Conservation (phyloP, 2,113 vertebrate genomes). For the Spea multiplicata region DNA sequence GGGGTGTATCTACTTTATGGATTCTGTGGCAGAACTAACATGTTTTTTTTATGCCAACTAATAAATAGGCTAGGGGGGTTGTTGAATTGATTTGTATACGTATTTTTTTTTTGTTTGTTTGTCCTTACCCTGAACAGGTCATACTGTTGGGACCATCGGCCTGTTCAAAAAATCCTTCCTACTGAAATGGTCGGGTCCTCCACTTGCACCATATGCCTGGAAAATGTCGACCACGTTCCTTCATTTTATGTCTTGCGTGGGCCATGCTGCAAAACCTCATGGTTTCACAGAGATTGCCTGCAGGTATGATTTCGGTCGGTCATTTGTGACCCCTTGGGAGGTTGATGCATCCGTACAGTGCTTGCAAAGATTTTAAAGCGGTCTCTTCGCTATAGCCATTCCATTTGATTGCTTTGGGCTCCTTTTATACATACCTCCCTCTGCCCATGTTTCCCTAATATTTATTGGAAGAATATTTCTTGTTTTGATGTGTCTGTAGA, state of each 20-base stretch:
- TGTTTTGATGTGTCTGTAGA: background rate
- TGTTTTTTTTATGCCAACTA: too few species aligned
- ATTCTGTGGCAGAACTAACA: too few species aligned
- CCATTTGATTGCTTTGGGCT: too few species aligned
- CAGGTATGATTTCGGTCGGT: slow-evolving; percentile 3
- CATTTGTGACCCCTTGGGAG: too few species aligned
- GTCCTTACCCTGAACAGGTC: slow-evolving; percentile 68
- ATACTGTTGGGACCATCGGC: slow-evolving; percentile 83
- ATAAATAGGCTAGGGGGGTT: too few species aligned
- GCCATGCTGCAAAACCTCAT: slow-evolving; percentile 88
- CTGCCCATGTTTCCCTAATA: background rate
- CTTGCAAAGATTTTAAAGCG: too few species aligned
- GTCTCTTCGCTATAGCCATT: too few species aligned
- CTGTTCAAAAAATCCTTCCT: slow-evolving; percentile 69
- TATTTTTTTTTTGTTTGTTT: background rate
- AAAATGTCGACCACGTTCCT: slow-evolving; percentile 76
- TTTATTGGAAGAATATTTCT: background rate
- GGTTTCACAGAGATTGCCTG: slow-evolving; percentile 91
- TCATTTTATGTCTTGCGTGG: slow-evolving; percentile 77
- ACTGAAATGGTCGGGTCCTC: slow-evolving; percentile 66
- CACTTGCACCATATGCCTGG: slow-evolving; percentile 90
- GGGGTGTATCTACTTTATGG: too few species aligned
- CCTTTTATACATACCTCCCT: too few species aligned
- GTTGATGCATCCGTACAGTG: too few species aligned
- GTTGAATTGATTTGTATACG: too few species aligned